Percentiles rank a stretch among this genome's conserved stretches.
phyloP scores from a whole-genome alignment of 2,888 invertebrate species.

The Crocallis elinguaria region DNA sequence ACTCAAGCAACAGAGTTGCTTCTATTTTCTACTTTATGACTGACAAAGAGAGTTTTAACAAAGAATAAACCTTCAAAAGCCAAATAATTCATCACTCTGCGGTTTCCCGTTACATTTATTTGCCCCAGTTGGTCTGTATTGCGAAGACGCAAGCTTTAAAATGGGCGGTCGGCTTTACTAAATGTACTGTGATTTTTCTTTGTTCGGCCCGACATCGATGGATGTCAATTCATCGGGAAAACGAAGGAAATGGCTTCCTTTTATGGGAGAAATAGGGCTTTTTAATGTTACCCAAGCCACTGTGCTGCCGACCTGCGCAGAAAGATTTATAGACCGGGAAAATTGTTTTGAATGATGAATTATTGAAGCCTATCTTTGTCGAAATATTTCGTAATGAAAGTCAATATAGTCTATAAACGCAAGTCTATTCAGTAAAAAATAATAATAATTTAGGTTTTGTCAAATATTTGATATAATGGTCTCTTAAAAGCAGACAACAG shows the following conservation, averaged over 20 bases:
- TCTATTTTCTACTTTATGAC: slow-evolving; percentile 12
- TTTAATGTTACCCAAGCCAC: slow-evolving; percentile 51
- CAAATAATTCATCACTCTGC: slow-evolving; percentile 20
- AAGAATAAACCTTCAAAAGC: slow-evolving; percentile 17
- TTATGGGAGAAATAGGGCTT: slow-evolving; percentile 54
- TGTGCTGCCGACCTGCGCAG: slow-evolving; percentile 32
- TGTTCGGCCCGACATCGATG: slow-evolving; percentile 63
- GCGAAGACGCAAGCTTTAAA: slow-evolving; percentile 44
- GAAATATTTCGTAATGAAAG: not conserved
- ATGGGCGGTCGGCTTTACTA: slow-evolving; percentile 45
- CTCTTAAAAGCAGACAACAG: not conserved
- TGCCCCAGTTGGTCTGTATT: slow-evolving; percentile 29
- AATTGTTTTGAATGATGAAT: slow-evolving; percentile 44
- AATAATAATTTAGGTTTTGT: too few relatives aligned
- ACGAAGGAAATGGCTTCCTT: slow-evolving; percentile 59
- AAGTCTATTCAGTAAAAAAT: too few relatives aligned
- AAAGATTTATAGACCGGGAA: slow-evolving; percentile 36
- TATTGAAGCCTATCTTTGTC: slow-evolving; percentile 35
- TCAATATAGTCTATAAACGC: not conserved
- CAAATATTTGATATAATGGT: too few relatives aligned
- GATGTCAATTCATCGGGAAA: slow-evolving; percentile 68
- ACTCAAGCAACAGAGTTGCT: slow-evolving; percentile 2
- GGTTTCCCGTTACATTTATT: slow-evolving; percentile 31
- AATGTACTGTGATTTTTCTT: slow-evolving; percentile 60
- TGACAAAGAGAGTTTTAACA: slow-evolving; percentile 19